Conservation (phyloP, 2,113 vertebrate genomes). For the human (Homo sapiens) region DNA sequence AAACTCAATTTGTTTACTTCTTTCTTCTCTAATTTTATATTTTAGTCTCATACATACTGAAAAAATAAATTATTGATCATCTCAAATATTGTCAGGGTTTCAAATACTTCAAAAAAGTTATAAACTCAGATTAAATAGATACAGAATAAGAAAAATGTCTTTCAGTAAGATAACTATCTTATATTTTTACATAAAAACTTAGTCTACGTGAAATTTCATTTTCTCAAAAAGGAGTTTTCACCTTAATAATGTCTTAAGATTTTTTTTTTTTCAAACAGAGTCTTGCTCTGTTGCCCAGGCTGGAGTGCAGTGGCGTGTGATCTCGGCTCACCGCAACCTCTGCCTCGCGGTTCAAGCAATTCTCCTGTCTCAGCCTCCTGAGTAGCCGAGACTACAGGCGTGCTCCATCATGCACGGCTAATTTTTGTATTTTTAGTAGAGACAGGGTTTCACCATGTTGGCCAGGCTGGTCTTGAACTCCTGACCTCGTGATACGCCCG, state of each 20-base stretch:
- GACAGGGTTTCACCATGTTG: too few relatives aligned
- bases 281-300: rapidly evolving
- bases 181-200: background rate
- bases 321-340: too few relatives aligned
- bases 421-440: too few relatives aligned
- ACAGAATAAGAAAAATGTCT: background rate
- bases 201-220: background rate
- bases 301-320: too few relatives aligned
- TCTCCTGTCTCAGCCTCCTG: too few relatives aligned
- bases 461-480: too few relatives aligned
- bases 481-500: too few relatives aligned
- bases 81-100: background rate
- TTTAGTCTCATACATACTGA: background rate
- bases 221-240: background rate
- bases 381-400: too few relatives aligned
- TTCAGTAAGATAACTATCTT: background rate
- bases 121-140: background rate
- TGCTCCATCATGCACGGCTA: too few relatives aligned
- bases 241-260: background rate
- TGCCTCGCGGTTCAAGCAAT: too few relatives aligned
- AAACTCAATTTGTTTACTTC: background rate
- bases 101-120: background rate
- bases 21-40: background rate
- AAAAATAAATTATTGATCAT: background rate
- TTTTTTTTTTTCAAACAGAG: background rate